Conservation (phyloP, 2,888 invertebrate genomes). For the Pristionchus maxplancki region DNA sequence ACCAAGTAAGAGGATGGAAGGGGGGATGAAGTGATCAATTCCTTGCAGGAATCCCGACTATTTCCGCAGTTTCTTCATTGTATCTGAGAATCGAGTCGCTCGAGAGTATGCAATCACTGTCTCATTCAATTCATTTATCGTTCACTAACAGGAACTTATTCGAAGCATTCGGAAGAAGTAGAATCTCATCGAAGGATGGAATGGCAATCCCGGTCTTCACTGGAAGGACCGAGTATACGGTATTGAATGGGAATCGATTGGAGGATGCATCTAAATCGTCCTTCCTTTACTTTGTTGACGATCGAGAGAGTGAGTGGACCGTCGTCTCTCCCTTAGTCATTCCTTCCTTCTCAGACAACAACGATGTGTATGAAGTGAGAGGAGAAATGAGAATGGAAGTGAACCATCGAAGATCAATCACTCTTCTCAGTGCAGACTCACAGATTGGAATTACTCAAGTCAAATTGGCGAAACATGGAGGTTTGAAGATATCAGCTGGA, state of each 20-base stretch:
- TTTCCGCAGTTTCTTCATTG: conserved; percentile 41
- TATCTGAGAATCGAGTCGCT: not conserved
- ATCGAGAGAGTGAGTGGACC: conserved; percentile 13
- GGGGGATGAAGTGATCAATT: not conserved
- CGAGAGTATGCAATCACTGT: not conserved
- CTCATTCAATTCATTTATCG: not conserved
- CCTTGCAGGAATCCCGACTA: not conserved
- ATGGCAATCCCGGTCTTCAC: not conserved
- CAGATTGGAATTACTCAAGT: conserved; percentile 50
- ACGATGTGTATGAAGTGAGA: conserved; percentile 34
- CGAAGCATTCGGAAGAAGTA: not conserved
- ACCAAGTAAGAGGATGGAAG: not conserved
- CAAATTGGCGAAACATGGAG: conserved; percentile 39
- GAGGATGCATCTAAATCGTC: not conserved
- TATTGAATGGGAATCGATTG: conserved; percentile 11
- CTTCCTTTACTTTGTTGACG: conserved; percentile 47
- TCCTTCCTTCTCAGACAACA: not conserved
- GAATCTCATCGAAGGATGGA: not conserved
- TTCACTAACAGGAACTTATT: not conserved
- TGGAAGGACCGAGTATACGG: conserved; percentile 40
- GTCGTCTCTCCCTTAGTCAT: not conserved
- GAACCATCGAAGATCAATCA: not conserved
- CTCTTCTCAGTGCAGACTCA: not conserved
- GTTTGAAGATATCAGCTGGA: conserved; percentile 46
- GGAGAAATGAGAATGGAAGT: not conserved